phyloP scores from a whole-genome alignment of 2,888 invertebrate genomes.

The Epirrhoe alternata region DNA sequence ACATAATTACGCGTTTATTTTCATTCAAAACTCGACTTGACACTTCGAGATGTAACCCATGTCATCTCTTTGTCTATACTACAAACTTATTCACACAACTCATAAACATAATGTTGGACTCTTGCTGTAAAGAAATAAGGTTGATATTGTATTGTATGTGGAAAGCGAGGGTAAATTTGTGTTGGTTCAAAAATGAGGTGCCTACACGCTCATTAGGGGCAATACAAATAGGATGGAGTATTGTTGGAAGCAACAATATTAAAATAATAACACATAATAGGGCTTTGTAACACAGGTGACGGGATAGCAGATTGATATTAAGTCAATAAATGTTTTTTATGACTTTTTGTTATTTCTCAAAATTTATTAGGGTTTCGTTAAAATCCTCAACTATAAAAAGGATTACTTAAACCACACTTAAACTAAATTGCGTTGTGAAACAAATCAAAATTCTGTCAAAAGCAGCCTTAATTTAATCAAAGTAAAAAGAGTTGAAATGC shows the following conservation, averaged over 20 bases:
- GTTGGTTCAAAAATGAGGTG: constrained; percentile 63
- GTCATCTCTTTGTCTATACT: constrained; percentile 68
- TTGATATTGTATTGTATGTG: constrained; percentile 41
- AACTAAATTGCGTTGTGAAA: not conserved
- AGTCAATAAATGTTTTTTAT: constrained; percentile 24
- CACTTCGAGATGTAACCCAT: constrained; percentile 76
- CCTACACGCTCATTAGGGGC: constrained; percentile 82
- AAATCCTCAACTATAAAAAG: not conserved
- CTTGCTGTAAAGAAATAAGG: constrained; percentile 45
- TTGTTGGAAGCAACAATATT: constrained; percentile 79
- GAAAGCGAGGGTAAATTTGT: constrained; percentile 34
- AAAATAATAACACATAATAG: constrained; percentile 81
- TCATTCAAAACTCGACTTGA: constrained; percentile 75
- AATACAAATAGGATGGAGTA: constrained; percentile 69
- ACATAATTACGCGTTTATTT: constrained; percentile 79
- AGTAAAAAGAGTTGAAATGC: not conserved
- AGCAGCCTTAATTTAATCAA: constrained; percentile 3
- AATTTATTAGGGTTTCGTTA: not conserved
- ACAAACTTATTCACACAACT: constrained; percentile 48
- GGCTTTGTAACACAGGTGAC: constrained; percentile 58
- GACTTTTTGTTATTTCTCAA: constrained; percentile 11
- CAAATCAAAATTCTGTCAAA: constrained; percentile 1
- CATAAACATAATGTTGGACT: constrained; percentile 13
- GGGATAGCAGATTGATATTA: constrained; percentile 28
- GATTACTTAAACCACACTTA: not conserved